Evolutionary conservation across 2,113 vertebrate species (phyloP), one percentile per base, ranked within the genome.

Genomic region (Rousettus leschenaultii): DNA sequence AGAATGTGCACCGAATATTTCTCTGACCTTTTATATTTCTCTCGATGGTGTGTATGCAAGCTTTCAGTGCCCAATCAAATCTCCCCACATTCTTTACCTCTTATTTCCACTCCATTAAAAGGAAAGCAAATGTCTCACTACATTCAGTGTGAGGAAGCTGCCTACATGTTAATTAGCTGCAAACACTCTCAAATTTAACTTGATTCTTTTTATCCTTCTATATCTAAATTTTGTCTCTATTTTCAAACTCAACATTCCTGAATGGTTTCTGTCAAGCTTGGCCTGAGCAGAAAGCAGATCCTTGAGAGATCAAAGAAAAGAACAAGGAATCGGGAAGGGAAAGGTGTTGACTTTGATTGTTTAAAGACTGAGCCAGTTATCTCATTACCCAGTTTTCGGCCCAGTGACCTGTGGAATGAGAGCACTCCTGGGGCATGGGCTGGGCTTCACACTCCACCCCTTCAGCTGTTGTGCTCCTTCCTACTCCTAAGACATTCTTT

Each of bases 341-440:
- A 40, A 73, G 68, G 97, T 0, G 1, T 57, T 38, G 94, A 12
- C 45, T 74, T 86, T 82, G 77, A 71, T 45, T 90, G 45, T 73
- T 94, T 7, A 0, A 84, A 71, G 48, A 79, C 77, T 45, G 65
- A 98, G 51, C 6, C 0, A 0, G 65, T 40, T 5, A 86, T 48
- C 80, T 97, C 84, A 91, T 97, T 97, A 95, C 26, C 87, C 91
- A 55, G 8, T 98, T 98, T 97, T 78, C 21, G n/a, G 87, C 2
- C 86, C 85, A 95, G 43, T 96, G 86, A 38, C 82, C 94, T 97
- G 93, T 74, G 89, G 96, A 96, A 96, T 86, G 86, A 96, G 75
- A 88, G 84, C 38, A 6, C 65, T 96, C 94, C 87, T 53, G 33
- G 63, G 92, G 59, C 88, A 94, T 92, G 24, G 89, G 86, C 96